phyloP scores from a whole-genome alignment of 2,888 invertebrate species.

The Heteromurus nitidus region DNA sequence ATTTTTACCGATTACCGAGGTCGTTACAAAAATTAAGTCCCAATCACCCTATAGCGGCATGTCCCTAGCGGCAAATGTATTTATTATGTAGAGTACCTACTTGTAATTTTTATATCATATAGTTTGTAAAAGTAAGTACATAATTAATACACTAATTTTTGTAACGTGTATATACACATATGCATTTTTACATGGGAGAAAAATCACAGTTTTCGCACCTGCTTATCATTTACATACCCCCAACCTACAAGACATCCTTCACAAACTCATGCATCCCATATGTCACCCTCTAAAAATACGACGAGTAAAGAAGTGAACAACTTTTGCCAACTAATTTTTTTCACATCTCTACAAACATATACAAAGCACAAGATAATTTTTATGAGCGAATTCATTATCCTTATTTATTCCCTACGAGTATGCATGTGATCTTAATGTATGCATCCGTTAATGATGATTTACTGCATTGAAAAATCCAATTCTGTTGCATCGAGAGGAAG shows the following conservation, averaged over 20 bases:
- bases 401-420: background rate
- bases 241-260: background rate
- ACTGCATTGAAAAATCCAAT: background rate
- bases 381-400: constrained; percentile 5
- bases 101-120: too few relatives aligned
- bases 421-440: background rate
- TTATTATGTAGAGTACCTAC: too few relatives aligned
- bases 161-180: background rate
- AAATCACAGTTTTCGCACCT: constrained; percentile 47
- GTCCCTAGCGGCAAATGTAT: too few relatives aligned
- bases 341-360: background rate
- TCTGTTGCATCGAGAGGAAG: constrained; percentile 6
- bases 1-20: too few relatives aligned
- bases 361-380: background rate
- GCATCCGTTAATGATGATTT: background rate
- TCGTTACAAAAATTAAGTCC: too few relatives aligned
- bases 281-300: background rate
- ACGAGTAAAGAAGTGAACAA: background rate
- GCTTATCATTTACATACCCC: constrained; percentile 1
- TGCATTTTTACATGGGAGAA: constrained; percentile 19
- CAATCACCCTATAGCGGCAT: too few relatives aligned
- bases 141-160: too few relatives aligned
- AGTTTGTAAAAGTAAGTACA: too few relatives aligned
- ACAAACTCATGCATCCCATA: background rate
- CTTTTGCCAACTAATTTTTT: constrained; percentile 22